phyloP scores from a whole-genome alignment of 2,113 vertebrate genomes.

The Carettochelys insculpta region DNA sequence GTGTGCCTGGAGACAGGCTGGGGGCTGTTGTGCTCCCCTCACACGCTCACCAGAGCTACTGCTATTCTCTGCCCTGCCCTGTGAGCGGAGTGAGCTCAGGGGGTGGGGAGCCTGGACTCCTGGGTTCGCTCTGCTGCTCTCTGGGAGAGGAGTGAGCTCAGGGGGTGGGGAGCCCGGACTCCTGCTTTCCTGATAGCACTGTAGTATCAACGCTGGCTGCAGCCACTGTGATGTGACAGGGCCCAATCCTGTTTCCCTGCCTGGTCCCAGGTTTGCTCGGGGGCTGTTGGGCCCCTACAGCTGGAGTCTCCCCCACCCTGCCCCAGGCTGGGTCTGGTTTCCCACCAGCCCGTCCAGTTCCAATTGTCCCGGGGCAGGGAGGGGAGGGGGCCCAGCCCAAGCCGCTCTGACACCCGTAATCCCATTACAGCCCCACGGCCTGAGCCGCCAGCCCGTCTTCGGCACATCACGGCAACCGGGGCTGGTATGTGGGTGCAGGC shows the following conservation, averaged over 20 bases:
- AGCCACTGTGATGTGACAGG: neutral
- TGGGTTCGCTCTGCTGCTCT: neutral
- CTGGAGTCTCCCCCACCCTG: neutral
- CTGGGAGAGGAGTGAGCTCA: neutral
- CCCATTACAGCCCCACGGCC: constrained; percentile 61
- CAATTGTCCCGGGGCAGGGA: constrained; percentile 49
- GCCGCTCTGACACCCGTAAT: constrained; percentile 64
- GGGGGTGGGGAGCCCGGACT: neutral
- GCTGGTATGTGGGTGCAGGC: constrained; percentile 68
- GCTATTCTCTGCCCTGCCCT: neutral
- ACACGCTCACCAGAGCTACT: neutral
- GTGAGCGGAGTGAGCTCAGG: neutral
- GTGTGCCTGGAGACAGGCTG: too few relatives aligned
- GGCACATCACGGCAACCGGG: constrained; percentile 69
- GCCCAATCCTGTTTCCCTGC: neutral
- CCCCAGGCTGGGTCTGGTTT: neutral
- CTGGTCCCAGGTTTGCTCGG: neutral
- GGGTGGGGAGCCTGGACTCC: neutral
- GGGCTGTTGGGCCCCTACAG: neutral
- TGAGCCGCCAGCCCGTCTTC: constrained; percentile 58
- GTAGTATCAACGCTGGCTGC: neutral
- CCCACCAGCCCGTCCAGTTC: constrained; percentile 23
- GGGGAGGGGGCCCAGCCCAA: neutral
- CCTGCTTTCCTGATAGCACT: neutral
- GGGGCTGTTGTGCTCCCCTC: too few relatives aligned